A percentile compares a stretch with the other conserved stretches of the same genome.
Evolutionary conservation across 2,797 vertebrate species (phyloP).

Genomic region (Peromyscus aztecus): DNA sequence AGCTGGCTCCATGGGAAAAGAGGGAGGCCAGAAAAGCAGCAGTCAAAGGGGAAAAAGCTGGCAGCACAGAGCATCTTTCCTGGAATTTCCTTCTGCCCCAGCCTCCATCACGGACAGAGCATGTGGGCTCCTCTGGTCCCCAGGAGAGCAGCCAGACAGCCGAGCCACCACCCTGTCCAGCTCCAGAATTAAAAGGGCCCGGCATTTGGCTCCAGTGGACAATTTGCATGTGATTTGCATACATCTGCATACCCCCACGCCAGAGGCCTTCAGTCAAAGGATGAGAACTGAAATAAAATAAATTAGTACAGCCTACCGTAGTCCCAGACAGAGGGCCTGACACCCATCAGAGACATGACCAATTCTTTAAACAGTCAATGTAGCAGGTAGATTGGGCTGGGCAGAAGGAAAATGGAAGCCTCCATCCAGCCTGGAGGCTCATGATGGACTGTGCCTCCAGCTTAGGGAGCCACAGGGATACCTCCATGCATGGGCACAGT

Average conservation of each 20-base stretch:
- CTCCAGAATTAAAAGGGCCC: conserved; percentile 68
- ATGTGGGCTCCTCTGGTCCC: background rate
- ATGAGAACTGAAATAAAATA: conserved; percentile 81
- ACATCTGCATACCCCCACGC: conserved; percentile 72
- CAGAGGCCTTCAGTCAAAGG: conserved; percentile 70
- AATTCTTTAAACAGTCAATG: conserved; percentile 24
- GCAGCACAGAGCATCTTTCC: background rate
- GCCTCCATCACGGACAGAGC: background rate
- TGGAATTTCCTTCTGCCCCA: background rate
- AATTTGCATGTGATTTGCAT: conserved; percentile 83
- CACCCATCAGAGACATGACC: background rate
- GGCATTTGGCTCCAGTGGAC: conserved; percentile 54
- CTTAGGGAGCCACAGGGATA: background rate
- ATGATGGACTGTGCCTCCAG: background rate
- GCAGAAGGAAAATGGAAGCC: background rate
- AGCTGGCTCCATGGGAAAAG: conserved; percentile 52
- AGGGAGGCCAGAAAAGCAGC: background rate
- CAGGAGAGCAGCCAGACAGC: conserved; percentile 39
- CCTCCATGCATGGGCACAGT: background rate
- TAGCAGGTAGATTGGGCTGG: background rate
- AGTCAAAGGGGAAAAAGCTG: background rate
- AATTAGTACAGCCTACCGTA: conserved; percentile 75
- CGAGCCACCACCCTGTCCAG: conserved; percentile 45
- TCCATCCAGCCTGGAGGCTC: background rate
- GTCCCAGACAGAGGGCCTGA: conserved; percentile 33